Evolutionary conservation across 2,888 invertebrate species (phyloP).

Genomic region (Pasiphila rectangulata): DNA sequence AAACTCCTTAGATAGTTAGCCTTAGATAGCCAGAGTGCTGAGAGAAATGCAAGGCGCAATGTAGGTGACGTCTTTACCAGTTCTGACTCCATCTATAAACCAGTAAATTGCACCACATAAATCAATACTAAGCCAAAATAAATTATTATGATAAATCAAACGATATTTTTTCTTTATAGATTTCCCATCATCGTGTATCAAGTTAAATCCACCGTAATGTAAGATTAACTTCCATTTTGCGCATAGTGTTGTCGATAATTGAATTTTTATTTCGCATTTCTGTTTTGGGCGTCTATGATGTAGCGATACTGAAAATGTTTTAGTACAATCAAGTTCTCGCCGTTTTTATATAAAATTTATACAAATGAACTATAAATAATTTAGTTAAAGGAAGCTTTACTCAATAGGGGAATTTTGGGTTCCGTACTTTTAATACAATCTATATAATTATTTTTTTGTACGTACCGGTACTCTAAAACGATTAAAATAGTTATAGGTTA

Average conservation of each 20-base stretch:
- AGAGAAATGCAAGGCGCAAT: constrained; percentile 47
- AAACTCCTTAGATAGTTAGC: constrained; percentile 38
- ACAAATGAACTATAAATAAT: no score
- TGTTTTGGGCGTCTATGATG: background rate
- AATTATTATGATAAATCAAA: constrained; percentile 42
- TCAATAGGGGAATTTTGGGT: background rate
- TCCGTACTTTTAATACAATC: background rate
- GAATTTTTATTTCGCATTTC: constrained; percentile 11
- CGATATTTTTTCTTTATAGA: constrained; percentile 25
- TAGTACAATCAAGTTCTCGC: no score
- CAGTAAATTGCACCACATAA: constrained; percentile 41
- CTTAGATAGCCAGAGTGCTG: constrained; percentile 35
- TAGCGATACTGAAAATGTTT: background rate
- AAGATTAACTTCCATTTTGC: constrained; percentile 40
- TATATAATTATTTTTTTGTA: no score
- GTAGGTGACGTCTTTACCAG: constrained; percentile 45
- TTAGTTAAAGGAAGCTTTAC: no score
- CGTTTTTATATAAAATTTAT: background rate
- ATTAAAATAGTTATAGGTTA: background rate
- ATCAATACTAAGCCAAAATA: constrained; percentile 44
- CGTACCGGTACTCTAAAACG: background rate
- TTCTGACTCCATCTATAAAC: constrained; percentile 40
- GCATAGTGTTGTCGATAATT: constrained; percentile 40
- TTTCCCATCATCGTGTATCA: constrained; percentile 35
- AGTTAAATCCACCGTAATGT: constrained; percentile 39